Evolutionary conservation across 2,113 vertebrate species (phyloP).

Genomic region (Sapayoa aenigma): DNA sequence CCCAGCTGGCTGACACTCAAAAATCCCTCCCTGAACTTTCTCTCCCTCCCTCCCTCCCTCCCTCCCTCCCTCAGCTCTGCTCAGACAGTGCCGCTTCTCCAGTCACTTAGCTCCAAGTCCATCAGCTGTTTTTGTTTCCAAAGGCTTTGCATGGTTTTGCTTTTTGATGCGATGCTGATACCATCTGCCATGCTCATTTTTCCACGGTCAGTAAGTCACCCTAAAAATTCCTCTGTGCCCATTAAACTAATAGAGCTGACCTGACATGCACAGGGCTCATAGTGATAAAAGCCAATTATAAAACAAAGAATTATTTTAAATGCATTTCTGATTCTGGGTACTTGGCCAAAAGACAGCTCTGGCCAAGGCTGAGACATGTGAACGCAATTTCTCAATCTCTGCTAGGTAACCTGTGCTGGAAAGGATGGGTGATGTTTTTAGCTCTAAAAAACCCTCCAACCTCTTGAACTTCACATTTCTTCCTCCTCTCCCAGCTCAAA

Average conservation of each 20-base stretch:
- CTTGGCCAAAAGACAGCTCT: not conserved
- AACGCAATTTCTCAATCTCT: not conserved
- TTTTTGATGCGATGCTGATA: conserved; percentile 42
- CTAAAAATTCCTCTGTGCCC: conserved; percentile 48
- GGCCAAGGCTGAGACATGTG: not conserved
- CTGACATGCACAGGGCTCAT: not conserved
- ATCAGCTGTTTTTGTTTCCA: conserved; percentile 51
- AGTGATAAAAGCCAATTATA: conserved; percentile 19
- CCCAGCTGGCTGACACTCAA: not conserved
- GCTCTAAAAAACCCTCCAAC: not conserved
- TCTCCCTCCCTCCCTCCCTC: not conserved
- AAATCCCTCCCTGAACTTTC: not conserved
- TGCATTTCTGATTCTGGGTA: not conserved
- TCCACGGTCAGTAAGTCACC: conserved; percentile 46
- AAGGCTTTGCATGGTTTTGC: not conserved
- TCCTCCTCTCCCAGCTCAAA: not conserved
- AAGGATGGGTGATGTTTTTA: not conserved
- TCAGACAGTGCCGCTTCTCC: not conserved
- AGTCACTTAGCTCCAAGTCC: not conserved
- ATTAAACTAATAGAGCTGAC: conserved; percentile 49
- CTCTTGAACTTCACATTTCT: conserved; percentile 6
- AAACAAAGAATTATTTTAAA: not conserved
- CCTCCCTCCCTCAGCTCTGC: not conserved
- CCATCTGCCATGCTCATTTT: not conserved
- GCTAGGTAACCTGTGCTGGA: not conserved